Base-by-base conservation (phyloP, 2,113 vertebrate genomes). In the Gopherus evgoodei region DNA sequence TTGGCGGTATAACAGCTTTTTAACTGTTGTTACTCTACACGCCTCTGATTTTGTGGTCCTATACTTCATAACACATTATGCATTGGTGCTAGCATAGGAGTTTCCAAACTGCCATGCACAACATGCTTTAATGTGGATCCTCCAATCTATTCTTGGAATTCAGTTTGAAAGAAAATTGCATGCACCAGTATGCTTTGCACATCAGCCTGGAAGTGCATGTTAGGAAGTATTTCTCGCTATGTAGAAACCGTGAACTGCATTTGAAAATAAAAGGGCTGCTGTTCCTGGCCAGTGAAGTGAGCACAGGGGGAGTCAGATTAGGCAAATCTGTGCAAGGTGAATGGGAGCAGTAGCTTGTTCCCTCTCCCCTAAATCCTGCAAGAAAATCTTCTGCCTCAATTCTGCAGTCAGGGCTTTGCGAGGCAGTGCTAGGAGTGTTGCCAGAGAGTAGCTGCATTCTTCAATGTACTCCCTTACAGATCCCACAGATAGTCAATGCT, bases 111-210 rank as follows among this genome's bases (percentile, higher is more conserved):
- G 38, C 72, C 22, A 22, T 44, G 44, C 81, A 27, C 49, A 93
- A 93, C 56, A 84, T 72, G 62, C 86, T 90, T 82, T 56, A 89
- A 38, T 76, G 22, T 24, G n/a, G 72, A 76, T 76, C 10, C 89
- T 93, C 78, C 83, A 84, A 90, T 82, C 91, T 86, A 84, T 87
- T 54, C 78, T 4, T 78, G 47, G 62, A 92, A 47, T 90, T 86
- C 79, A 69, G 76, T 76, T 17, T 91, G 53, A 81, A 91, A 87
- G 69, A 95, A 47, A 93, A 81, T 12, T 82, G 4, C 52, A 42
- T n/a, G 42, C 69, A 50, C n/a, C 50, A 62, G 49, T 95, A 93
- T 90, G 72, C 38, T 57, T 91, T 89, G 53, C 65, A 81, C 4
- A 49, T 69, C 52, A 82, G 76, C 85, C 76, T 91, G 38, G 25